A percentile compares a stretch with the other conserved stretches of the same genome.
These are phyloP conservation scores for Furnarius figulus DNA, from an alignment of 2,113 vertebrate genomes.

Conservation along the genomic window DNA sequence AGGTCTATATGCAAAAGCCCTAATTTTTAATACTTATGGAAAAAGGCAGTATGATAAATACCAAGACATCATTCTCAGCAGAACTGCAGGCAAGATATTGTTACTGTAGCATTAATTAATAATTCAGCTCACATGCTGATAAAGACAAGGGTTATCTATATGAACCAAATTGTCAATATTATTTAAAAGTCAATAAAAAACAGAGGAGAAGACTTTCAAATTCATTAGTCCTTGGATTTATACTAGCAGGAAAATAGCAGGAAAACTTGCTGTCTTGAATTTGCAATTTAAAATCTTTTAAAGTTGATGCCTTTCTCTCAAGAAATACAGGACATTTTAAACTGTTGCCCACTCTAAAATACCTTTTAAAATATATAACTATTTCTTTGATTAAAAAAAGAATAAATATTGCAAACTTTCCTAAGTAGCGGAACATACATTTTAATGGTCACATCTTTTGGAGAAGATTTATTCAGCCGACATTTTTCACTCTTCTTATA, in stretches of 20 bases:
- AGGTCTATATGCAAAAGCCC: no score
- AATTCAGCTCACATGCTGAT: no score
- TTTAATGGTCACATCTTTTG: neutral
- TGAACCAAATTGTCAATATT: no score
- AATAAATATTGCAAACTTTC: neutral
- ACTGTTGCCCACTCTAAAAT: neutral
- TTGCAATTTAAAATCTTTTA: neutral
- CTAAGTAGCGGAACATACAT: neutral
- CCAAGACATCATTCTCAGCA: no score
- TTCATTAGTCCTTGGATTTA: neutral
- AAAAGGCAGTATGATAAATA: no score
- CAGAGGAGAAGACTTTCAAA: neutral
- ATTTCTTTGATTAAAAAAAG: no score
- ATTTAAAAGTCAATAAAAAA: neutral
- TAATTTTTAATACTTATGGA: no score
- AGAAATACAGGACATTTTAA: neutral
- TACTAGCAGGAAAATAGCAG: neutral
- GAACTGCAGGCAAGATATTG: no score
- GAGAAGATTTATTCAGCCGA: neutral
- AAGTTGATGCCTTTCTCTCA: neutral
- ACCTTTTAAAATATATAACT: no score
- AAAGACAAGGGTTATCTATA: no score
- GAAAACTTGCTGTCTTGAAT: neutral
- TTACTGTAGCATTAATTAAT: no score
- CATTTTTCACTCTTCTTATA: neutral